Base-by-base conservation (phyloP, 1,140 invertebrate genomes). In the Geopemphigus sp. region DNA sequence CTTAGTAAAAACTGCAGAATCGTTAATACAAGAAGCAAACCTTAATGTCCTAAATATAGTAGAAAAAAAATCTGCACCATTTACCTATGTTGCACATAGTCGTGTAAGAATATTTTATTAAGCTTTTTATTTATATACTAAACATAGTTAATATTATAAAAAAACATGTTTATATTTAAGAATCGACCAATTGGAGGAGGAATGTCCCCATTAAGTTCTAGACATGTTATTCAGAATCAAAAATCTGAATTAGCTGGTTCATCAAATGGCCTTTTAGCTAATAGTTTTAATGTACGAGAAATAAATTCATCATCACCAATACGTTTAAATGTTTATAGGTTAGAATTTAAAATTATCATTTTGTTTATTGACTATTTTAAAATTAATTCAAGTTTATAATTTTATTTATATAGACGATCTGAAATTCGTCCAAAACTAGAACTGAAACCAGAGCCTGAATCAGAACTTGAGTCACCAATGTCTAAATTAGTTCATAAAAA, bases 11-110 rank as follows among this genome's bases (percentile, higher is more conserved):
- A 90, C 93, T 32, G 95, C 95, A 0, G 85, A 88, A 1, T 86
- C 87, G 39, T 86, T 98, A 66, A 91, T 93, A 81, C 88, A 88
- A 82, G 95, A 97, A 87, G 94, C 93, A 6, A 89, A 88, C 76
- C 86, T 94, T 57, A 78, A 78, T 63, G 29, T 78, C 76, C 86
- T 94, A 56, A 78, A 78, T 63, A 50, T 78, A 78, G 87, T 85
- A 76, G 84, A 84, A 53, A 82, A 82, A 81, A 85, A 57, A 80
- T 87, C 83, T 81, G 82, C 89, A 83, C 88, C 90, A 82, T 89
- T 91, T 83, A 86, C 88, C 83, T 88, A 90, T 84, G 68, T 72
- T 73, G 64, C 80, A 17, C 80, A 81, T 53, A 78, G 66, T 14
- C 80, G 83, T 63, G 83, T 83, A 81, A 83, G 81, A 45, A 32